phyloP scores from a whole-genome alignment of 2,797 vertebrate genomes.

The Australoheros facetus region DNA sequence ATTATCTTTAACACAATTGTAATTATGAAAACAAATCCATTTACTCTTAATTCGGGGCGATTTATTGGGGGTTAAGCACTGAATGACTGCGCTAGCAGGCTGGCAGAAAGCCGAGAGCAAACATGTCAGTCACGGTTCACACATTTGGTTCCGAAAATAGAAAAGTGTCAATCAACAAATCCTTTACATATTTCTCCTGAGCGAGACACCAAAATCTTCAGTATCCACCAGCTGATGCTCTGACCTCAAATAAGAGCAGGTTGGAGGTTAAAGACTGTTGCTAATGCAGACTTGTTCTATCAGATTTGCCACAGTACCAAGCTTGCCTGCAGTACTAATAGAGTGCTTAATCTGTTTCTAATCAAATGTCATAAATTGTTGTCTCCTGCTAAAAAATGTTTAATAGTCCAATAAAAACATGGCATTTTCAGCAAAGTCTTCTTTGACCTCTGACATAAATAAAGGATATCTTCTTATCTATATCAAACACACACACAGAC shows the following conservation, averaged over 20 bases:
- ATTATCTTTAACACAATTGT: background rate
- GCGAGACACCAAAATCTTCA: background rate
- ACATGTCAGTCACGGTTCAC: background rate
- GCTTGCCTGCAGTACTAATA: no score
- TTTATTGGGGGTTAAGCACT: background rate
- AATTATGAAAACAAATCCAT: background rate
- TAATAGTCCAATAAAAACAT: no score
- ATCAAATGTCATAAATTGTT: background rate
- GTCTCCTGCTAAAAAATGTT: background rate
- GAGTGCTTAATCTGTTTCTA: no score
- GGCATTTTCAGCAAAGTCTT: background rate
- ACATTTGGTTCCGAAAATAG: conserved; percentile 3
- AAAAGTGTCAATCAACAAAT: background rate
- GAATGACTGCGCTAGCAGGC: background rate
- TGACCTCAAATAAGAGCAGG: background rate
- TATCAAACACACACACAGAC: no score
- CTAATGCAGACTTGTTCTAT: background rate
- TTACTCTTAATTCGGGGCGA: background rate
- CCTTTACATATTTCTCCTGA: background rate
- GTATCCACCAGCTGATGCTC: background rate
- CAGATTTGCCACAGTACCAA: background rate
- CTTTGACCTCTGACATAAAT: background rate
- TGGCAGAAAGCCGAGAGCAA: background rate
- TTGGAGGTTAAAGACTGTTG: background rate
- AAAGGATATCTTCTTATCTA: no score